Percentiles rank a stretch among this genome's conserved stretches.
phyloP scores from a whole-genome alignment of 2,797 vertebrate species.

The Tinamus major region DNA sequence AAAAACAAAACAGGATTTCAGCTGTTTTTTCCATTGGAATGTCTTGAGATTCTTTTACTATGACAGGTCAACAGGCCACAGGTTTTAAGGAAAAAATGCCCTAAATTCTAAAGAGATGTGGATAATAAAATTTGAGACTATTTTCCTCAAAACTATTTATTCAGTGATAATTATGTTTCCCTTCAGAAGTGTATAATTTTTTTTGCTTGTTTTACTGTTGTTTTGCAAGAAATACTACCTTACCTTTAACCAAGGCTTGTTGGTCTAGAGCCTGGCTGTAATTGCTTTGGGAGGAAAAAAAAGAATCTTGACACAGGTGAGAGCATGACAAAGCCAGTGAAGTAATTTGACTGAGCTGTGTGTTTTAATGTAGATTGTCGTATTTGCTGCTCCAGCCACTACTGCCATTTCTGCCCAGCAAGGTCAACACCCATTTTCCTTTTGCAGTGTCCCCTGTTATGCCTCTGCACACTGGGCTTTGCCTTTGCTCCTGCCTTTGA shows the following conservation, averaged over 20 bases:
- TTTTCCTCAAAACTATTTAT: background rate
- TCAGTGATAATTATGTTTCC: background rate
- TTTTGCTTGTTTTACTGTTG: too few species aligned
- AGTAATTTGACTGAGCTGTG: background rate
- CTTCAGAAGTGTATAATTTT: background rate
- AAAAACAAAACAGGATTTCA: background rate
- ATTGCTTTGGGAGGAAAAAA: background rate
- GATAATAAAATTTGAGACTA: background rate
- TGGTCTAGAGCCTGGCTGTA: background rate
- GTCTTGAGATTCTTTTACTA: background rate
- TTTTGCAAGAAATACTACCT: too few species aligned
- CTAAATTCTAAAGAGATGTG: background rate
- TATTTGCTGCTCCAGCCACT: background rate
- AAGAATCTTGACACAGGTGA: background rate
- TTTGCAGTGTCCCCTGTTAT: background rate
- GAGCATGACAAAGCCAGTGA: background rate
- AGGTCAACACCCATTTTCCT: too few species aligned
- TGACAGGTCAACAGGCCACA: background rate
- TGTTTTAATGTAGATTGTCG: background rate
- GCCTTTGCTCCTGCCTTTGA: background rate
- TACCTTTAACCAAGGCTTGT: background rate
- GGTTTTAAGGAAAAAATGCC: rapidly evolving
- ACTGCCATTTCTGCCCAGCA: background rate
- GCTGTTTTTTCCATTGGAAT: background rate
- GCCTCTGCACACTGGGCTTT: background rate